Base-by-base conservation (phyloP, 2,888 invertebrate species). In the Drosophila anomalata region DNA sequence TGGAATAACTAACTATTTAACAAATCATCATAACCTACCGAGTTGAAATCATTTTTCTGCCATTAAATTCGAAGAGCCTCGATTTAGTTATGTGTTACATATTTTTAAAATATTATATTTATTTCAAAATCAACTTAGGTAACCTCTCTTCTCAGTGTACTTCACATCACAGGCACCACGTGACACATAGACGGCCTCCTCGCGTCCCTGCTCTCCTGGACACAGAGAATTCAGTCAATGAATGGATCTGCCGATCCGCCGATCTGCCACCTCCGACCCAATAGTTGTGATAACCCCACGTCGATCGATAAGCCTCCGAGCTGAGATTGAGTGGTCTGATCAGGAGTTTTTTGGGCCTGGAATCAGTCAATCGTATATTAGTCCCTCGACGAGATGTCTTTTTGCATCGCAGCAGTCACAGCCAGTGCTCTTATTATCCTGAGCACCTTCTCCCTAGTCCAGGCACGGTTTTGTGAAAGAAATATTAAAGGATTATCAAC, bases 321-420 rank as follows among this genome's bases (percentile, higher is more conserved):
- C 54, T 8, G 39, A 48, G 42, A 51, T 70, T 44, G 22, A 50
- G 63, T 70, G 70, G 72, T 71, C 50, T 62, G 70, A 71, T 70
- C 62, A 55, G 44, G 46, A 46, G 70, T 62, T 12, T 70, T 71
- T 51, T 71, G 20, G 44, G 55, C 26, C 31, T 61, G 48, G 52
- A 39, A 46, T 53, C 57, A 83, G 80, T 83, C 66, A 33, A 74
- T 46, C 50, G 44, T 48, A 58, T 62, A 44, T 46, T 42, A 76
- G 59, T 54, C 44, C 14, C 53, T 24, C 42, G 55, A 42, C 74
- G 75, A 74, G 78, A 81, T 81, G 81, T 79, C 55, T 1, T 12
- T 20, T 22, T 8, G 39, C 2, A 24, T 50, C 29, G 20, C 29
- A 24, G 0, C 48, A 36, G 55, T 36, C 33, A 5, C 22, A 7